A percentile compares a stretch with the other conserved stretches of the same genome.
These are phyloP conservation scores for Cephalophus harveyi DNA, from an alignment of 2,113 vertebrate species.

Conservation along the genomic window DNA sequence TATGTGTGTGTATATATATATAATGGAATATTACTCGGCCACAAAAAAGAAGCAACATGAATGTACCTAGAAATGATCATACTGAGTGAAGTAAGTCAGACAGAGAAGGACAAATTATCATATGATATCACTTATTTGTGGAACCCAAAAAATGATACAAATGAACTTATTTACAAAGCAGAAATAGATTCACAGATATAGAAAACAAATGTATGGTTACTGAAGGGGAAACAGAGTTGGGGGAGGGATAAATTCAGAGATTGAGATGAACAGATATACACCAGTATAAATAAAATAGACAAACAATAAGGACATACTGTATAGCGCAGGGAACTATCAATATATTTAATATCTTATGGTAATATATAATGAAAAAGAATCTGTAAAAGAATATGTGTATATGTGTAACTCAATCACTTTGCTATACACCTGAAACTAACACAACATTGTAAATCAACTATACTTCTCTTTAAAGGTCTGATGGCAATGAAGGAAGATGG, in stretches of 20 bases:
- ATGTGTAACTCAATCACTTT: not conserved
- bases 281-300: not conserved
- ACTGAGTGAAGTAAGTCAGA: not conserved
- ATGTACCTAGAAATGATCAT: not conserved
- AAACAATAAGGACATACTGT: not conserved
- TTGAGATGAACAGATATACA: not conserved
- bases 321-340: not conserved
- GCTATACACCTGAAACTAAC: not conserved
- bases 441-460: not conserved
- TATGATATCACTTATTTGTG: not conserved
- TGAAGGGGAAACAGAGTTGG: not conserved
- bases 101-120: not conserved
- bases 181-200: not conserved
- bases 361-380: not conserved
- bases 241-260: not conserved
- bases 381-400: not conserved
- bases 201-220: not conserved
- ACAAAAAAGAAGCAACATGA: not conserved
- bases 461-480: not conserved
- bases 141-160: not conserved
- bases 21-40: not conserved
- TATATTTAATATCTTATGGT: not conserved
- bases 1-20: fast-evolving
- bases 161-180: not conserved
- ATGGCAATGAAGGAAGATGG: not conserved